These are phyloP conservation scores for Maniola jurtina DNA, from an alignment of 1,140 invertebrate genomes.

Conservation along the genomic window DNA sequence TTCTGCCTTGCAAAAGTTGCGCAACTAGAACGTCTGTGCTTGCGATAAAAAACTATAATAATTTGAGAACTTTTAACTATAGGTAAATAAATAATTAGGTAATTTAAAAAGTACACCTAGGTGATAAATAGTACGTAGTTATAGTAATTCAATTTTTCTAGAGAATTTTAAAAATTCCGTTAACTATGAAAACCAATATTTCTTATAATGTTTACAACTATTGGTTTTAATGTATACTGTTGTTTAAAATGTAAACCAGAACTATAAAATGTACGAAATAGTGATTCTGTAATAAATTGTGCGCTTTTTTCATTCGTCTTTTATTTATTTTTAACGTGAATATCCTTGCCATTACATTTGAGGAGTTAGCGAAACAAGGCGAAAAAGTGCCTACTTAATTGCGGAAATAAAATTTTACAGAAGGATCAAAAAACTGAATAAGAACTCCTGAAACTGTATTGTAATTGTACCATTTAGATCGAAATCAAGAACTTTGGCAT, in stretches of 20 bases:
- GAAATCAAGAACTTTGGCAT: too few relatives aligned
- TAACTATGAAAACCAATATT: constrained; percentile 23
- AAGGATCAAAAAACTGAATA: too few relatives aligned
- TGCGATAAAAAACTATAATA: background rate
- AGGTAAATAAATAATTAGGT: constrained; percentile 2
- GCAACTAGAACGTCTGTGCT: constrained; percentile 7
- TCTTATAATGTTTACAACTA: constrained; percentile 27
- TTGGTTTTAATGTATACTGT: constrained; percentile 26
- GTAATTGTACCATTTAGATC: too few relatives aligned
- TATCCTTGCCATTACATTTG: background rate
- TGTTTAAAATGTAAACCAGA: constrained; percentile 24
- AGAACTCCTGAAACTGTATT: too few relatives aligned
- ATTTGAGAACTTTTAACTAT: constrained; percentile 5
- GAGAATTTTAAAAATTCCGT: constrained; percentile 34
- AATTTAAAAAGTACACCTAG: constrained; percentile 18
- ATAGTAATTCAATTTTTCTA: constrained; percentile 37
- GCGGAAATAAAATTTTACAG: too few relatives aligned
- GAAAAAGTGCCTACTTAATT: too few relatives aligned
- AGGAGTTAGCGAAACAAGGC: too few relatives aligned
- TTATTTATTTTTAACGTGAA: constrained; percentile 24
- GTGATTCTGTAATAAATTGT: constrained; percentile 55
- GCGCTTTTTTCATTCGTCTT: constrained; percentile 55
- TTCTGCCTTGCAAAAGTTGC: constrained; percentile 11
- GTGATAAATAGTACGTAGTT: constrained; percentile 17
- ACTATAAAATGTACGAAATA: constrained; percentile 43